Base-by-base conservation (phyloP, 2,888 invertebrate species). In the Eupithecia subumbrata region DNA sequence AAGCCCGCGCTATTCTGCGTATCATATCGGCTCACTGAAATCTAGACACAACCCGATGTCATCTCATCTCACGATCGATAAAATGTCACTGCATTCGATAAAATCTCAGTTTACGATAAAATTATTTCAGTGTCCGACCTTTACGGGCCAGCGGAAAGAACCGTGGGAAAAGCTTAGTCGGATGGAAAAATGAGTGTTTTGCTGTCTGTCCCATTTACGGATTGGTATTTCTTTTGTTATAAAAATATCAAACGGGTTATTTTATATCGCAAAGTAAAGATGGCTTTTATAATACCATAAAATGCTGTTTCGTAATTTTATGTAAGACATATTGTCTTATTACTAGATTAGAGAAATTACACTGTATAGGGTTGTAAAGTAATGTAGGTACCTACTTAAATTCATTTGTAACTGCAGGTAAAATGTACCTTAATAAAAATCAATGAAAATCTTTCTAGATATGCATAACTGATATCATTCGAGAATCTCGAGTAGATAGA, bases 51-150 rank as follows among this genome's bases (percentile, higher is more conserved):
- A 34, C 37, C n/a, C 34, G 56, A 48, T 70, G n/a, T 60, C 60
- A 22, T 22, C 22, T 60, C 25, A 64, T 30, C 34, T 34, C 30
- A 37, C 64, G 9, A 34, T 64, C 64, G 34, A 64, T 64, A 64
- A 64, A 64, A 18, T 34, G 34, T 34, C 30, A 34, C 12, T 34
- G 34, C 64, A 64, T 34, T 34, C 72, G 72, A 73, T 76, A 76
- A 76, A 76, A 75, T 75, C 72, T 56, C 71, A 37, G 43, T 69
- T 37, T 52, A 40, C 68, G 56, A 74, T 76, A 71, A 71, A 74
- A 76, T 76, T 73, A 76, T 76, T 76, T 71, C 73, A 64, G 67
- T 68, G 71, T 73, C 43, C 70, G 64, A 56, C 60, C 71, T 71
- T 73, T 60, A 56, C 56, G 52, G 66, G 18, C 45, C 60, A 66